A percentile compares a stretch with the other conserved stretches of the same genome.
Evolutionary conservation across 2,113 vertebrate genomes (phyloP).

Genomic region (Dryoscopus gambensis): DNA sequence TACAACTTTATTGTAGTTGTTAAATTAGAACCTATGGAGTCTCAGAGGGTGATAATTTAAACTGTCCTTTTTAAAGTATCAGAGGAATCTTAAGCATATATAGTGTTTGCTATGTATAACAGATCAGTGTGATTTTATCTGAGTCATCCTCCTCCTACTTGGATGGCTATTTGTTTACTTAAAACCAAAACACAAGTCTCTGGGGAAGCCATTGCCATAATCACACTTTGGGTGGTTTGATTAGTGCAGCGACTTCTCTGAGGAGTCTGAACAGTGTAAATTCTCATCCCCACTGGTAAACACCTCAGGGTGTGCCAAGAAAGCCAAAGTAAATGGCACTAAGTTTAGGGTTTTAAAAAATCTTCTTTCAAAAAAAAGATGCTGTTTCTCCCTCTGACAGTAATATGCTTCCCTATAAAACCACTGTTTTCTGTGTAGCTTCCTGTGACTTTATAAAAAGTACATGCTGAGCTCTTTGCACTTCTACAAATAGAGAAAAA

Average conservation of each 20-base stretch:
- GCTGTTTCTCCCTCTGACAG: background rate
- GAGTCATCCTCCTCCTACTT: background rate
- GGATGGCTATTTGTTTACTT: background rate
- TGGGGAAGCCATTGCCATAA: background rate
- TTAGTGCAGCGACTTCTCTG: background rate
- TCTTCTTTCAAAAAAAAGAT: background rate
- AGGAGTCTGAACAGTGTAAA: background rate
- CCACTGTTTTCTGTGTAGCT: background rate
- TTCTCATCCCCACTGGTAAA: background rate
- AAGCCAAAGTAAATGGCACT: background rate
- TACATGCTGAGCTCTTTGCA: background rate
- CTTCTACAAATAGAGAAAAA: background rate
- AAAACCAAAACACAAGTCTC: background rate
- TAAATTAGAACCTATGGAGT: background rate
- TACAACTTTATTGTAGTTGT: background rate
- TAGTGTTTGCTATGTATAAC: background rate
- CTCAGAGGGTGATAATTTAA: background rate
- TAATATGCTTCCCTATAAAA: background rate
- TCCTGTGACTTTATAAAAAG: background rate
- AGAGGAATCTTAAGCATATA: background rate
- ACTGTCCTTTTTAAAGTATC: background rate
- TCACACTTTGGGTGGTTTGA: background rate
- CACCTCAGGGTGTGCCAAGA: background rate
- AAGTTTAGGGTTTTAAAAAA: background rate
- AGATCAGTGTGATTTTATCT: background rate